These are phyloP conservation scores for Melanerpes aurifrons DNA, from an alignment of 2,113 vertebrate genomes.

Conservation along the genomic window DNA sequence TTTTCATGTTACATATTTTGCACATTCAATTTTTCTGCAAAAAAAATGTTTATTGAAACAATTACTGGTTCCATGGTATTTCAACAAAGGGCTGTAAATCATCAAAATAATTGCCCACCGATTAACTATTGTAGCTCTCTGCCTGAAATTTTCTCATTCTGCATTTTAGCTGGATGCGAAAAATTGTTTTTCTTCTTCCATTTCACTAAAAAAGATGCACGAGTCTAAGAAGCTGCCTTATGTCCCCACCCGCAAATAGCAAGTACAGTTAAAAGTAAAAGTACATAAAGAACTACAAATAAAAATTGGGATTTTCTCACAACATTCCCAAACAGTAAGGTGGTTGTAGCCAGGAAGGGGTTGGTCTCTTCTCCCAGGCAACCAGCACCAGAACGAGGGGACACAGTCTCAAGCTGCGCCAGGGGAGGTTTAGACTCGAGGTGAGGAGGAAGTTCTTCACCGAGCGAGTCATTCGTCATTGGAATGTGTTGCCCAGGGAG, in stretches of 20 bases:
- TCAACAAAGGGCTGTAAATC: constrained; percentile 38
- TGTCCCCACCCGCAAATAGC: background rate
- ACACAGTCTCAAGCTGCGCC: too few species aligned
- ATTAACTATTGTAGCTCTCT: constrained; percentile 54
- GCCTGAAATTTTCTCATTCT: constrained; percentile 50
- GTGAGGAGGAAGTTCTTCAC: too few species aligned
- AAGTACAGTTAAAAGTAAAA: background rate
- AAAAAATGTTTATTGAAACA: constrained; percentile 42
- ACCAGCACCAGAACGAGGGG: too few species aligned
- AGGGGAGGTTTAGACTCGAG: too few species aligned
- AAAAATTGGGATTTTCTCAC: background rate
- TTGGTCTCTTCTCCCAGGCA: too few species aligned
- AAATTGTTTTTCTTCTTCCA: background rate
- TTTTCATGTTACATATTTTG: constrained; percentile 61
- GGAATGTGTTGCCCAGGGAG: too few species aligned
- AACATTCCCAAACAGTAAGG: background rate
- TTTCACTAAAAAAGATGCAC: background rate
- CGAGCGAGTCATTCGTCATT: too few species aligned
- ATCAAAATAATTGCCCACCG: constrained; percentile 67
- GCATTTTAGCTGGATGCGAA: constrained; percentile 29
- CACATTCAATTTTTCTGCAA: background rate
- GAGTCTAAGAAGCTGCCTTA: background rate
- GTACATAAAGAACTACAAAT: background rate
- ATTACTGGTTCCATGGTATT: constrained; percentile 48
- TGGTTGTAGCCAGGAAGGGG: too few species aligned